Evolutionary conservation across 2,888 invertebrate genomes (phyloP).

Genomic region (Yponomeuta malinellus): DNA sequence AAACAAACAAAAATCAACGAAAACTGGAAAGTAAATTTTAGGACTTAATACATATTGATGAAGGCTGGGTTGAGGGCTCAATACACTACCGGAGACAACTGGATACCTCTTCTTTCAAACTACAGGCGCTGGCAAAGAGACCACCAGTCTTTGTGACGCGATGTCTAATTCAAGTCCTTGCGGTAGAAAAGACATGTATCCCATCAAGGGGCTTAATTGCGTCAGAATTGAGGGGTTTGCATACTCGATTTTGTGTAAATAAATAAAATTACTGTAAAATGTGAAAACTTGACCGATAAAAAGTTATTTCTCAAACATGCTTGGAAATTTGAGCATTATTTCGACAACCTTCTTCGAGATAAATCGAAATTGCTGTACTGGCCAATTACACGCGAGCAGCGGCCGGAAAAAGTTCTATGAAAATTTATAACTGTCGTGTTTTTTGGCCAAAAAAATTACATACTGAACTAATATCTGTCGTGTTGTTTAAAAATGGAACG

Average conservation of each 20-base stretch:
- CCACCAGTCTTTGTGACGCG: not conserved
- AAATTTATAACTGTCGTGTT: no score
- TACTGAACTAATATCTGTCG: no score
- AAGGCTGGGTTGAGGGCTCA: not conserved
- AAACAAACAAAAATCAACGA: not conserved
- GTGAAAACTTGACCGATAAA: no score
- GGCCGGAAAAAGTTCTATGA: no score
- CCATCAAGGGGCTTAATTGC: constrained; percentile 2
- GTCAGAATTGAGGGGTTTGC: not conserved
- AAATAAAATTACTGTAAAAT: not conserved
- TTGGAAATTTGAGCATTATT: no score
- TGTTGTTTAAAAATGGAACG: no score
- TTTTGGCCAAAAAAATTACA: no score
- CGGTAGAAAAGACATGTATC: not conserved
- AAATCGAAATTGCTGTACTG: no score
- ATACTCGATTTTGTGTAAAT: not conserved
- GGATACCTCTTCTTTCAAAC: not conserved
- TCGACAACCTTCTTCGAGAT: no score
- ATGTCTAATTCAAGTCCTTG: not conserved
- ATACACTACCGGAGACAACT: not conserved
- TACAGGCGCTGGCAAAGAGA: not conserved
- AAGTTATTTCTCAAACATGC: no score
- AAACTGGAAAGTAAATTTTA: not conserved
- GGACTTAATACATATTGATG: not conserved
- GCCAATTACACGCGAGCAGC: no score